These are phyloP conservation scores for Rhinella marina DNA, from an alignment of 2,797 vertebrate genomes.

Conservation along the genomic window DNA sequence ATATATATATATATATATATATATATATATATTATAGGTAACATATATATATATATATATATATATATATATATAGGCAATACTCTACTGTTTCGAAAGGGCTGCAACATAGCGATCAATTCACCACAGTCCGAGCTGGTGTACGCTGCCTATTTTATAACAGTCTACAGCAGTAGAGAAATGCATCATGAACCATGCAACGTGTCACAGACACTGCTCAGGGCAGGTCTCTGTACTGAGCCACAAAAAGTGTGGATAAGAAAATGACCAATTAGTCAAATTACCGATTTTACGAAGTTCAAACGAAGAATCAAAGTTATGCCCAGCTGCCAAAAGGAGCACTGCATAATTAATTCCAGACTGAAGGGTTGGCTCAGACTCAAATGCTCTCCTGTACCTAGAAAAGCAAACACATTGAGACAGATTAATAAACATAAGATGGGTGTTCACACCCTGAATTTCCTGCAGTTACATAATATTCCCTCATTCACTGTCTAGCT, in stretches of 20 bases:
- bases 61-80: too few species aligned
- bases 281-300: constrained; percentile 99
- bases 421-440: constrained; percentile 5
- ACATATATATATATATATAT: too few species aligned
- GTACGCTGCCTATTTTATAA: too few species aligned
- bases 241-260: background rate
- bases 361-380: constrained; percentile 95
- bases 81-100: too few species aligned
- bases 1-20: too few species aligned
- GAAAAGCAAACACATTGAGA: constrained; percentile 64
- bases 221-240: too few species aligned
- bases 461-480: background rate
- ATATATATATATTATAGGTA: too few species aligned
- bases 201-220: too few species aligned
- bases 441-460: background rate
- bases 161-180: too few species aligned
- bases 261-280: constrained; percentile 62
- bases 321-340: constrained; percentile 91
- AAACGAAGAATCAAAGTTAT: constrained; percentile 95
- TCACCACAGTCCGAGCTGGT: too few species aligned
- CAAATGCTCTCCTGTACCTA: constrained; percentile 97
- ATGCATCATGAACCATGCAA: too few species aligned
- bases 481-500: background rate
- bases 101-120: too few species aligned
- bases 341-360: constrained; percentile 98